phyloP scores from a whole-genome alignment of 2,888 invertebrate species.

The Cheilosia scutellata region DNA sequence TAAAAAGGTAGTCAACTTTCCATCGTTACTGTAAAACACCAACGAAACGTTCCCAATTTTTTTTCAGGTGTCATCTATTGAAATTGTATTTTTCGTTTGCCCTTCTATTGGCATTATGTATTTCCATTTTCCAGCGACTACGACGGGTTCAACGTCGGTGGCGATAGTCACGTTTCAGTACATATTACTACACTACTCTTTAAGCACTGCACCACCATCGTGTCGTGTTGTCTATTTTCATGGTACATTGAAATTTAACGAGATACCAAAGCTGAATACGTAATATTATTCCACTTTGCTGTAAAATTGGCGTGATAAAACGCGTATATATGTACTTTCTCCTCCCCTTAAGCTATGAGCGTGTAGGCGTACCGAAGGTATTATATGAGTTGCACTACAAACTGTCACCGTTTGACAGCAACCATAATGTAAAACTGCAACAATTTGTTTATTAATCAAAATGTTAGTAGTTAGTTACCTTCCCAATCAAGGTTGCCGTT shows the following conservation, averaged over 20 bases:
- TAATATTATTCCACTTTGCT: slow-evolving; percentile 22
- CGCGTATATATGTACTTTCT: neutral
- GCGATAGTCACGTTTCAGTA: slow-evolving; percentile 17
- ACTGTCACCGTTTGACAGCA: slow-evolving; percentile 3
- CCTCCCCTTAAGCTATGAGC: neutral
- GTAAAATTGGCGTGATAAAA: neutral
- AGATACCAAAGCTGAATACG: slow-evolving; percentile 42
- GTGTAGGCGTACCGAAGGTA: slow-evolving; percentile 6
- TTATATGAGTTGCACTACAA: slow-evolving; percentile 6
- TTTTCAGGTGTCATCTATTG: no score
- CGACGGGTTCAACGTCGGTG: neutral
- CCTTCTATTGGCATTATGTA: neutral
- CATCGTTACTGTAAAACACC: no score
- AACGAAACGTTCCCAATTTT: no score
- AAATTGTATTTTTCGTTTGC: neutral
- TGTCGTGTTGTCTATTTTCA: slow-evolving; percentile 27
- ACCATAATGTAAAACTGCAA: neutral
- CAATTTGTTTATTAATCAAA: slow-evolving; percentile 33
- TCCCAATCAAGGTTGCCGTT: slow-evolving; percentile 36
- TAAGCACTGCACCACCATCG: neutral
- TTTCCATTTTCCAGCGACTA: neutral
- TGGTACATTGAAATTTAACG: slow-evolving; percentile 32
- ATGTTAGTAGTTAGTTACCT: slow-evolving; percentile 17
- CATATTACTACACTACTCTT: slow-evolving; percentile 4
- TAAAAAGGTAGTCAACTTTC: no score